Percentiles rank a stretch among this genome's conserved stretches.
Conservation (phyloP, 2,113 vertebrate species). For the Hipposideros armiger region DNA sequence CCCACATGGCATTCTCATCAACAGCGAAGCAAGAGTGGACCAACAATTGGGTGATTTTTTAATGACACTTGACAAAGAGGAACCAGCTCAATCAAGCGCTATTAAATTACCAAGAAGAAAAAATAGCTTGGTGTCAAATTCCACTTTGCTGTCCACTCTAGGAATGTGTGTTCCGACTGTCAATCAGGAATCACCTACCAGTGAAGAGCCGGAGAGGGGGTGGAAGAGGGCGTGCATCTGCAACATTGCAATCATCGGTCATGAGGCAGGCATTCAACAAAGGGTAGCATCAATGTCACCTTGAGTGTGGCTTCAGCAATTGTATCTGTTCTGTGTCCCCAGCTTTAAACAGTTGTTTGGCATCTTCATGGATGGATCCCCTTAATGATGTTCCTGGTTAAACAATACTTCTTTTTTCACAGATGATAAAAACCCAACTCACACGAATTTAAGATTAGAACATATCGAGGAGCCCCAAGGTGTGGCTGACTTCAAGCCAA, state of each 20-base stretch:
- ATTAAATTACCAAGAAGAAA: conserved; percentile 69
- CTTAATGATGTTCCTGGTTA: background rate
- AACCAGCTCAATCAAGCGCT: conserved; percentile 66
- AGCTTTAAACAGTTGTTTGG: conserved; percentile 51
- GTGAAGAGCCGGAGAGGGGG: conserved; percentile 52
- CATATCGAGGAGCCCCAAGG: conserved; percentile 8
- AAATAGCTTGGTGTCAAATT: conserved; percentile 77
- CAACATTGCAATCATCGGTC: conserved; percentile 73
- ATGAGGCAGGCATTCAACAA: conserved; percentile 56
- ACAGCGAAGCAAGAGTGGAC: conserved; percentile 66
- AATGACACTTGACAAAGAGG: conserved; percentile 76
- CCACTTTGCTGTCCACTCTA: conserved; percentile 69
- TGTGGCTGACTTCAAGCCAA: conserved; percentile 27
- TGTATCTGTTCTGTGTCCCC: conserved; percentile 60
- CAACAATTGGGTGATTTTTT: conserved; percentile 81
- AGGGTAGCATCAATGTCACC: conserved; percentile 77
- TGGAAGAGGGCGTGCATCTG: conserved; percentile 67
- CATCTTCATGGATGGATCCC: conserved; percentile 22
- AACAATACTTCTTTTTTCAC: conserved; percentile 47
- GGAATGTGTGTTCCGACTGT: conserved; percentile 64
- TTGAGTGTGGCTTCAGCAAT: conserved; percentile 48
- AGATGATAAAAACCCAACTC: conserved; percentile 66
- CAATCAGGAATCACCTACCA: conserved; percentile 76
- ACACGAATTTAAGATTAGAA: conserved; percentile 60
- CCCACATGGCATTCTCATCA: conserved; percentile 78